Base-by-base conservation (phyloP, 2,113 vertebrate species). In the Corvus hawaiiensis region DNA sequence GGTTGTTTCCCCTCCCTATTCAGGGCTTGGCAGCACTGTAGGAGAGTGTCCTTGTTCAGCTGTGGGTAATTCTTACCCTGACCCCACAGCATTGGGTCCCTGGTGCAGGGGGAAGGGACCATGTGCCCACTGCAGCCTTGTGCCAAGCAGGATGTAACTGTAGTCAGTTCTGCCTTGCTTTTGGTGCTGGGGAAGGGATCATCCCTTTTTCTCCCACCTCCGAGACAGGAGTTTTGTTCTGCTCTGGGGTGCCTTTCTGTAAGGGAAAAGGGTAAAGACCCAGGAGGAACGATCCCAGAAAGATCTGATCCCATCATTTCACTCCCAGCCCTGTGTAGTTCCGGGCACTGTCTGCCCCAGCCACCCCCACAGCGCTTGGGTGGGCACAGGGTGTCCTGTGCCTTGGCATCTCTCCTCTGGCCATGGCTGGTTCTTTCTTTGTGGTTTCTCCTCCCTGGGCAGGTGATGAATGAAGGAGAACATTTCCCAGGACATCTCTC, bases 51-150 rank as follows among this genome's bases (percentile, higher is more conserved):
- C 13, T 32, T 51, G 28, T 41, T 49, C 39, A 32, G 56, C 32
- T 3, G 1, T 55, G 59, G 68, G n/a, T 44, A 55, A 32, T 63
- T 82, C 33, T 52, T 51, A 30, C 41, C 54, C 63, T 73, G 92
- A 49, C 32, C 41, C 24, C 61, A 19, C 13, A 55, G 55, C 30
- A 8, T 0, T 1, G 4, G 7, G 30, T 66, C 26, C 46, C 30
- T 0, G 0, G 10, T 22, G 18, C 28, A 58, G 43, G 23, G 15
- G 7, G 17, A 64, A 51, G 51, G 13, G 52, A 21, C 68, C 16
- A 1, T 1, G 27, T 35, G 37, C 61, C 39, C 73, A 16, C 17
- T 23, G 11, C 4, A 19, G 72, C 84, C 39, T 59, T 44, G 4
- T 33, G 55, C 23, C 33, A 32, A n/a, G 15, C 2, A 17, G 23